Percentiles rank a stretch among this genome's conserved stretches.
Conservation (phyloP, 2,113 vertebrate genomes). For the Oostethus manadensis region DNA sequence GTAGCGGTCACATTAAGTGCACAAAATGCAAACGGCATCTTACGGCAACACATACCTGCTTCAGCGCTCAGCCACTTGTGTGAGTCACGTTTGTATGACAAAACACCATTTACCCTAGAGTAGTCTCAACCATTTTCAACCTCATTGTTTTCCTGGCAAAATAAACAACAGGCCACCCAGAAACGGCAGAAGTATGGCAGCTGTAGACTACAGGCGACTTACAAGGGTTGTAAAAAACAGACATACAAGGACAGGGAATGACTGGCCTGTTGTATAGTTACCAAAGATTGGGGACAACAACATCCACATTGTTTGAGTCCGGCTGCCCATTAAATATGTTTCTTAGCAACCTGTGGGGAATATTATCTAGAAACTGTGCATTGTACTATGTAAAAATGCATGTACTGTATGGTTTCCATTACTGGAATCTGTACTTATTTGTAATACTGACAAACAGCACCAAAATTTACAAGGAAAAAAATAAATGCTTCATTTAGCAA, state of each 20-base stretch:
- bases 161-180: constrained; percentile 56
- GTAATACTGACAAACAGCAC: too few species aligned
- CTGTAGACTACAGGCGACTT: constrained; percentile 20
- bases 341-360: too few species aligned
- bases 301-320: background rate
- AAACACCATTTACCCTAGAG: constrained; percentile 32
- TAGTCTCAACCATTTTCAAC: constrained; percentile 19
- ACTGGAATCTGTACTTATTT: too few species aligned
- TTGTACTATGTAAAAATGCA: too few species aligned
- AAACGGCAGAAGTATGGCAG: constrained; percentile 23
- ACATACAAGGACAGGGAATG: constrained; percentile 25
- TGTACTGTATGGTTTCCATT: too few species aligned
- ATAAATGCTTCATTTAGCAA: too few species aligned
- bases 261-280: constrained; percentile 13
- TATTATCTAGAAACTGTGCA: too few species aligned
- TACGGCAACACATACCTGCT: constrained; percentile 18
- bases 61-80: constrained; percentile 7
- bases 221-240: constrained; percentile 20
- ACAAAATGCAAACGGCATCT: too few species aligned
- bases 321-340: background rate
- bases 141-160: constrained; percentile 33
- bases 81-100: constrained; percentile 32
- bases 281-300: background rate
- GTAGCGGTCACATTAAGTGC: too few species aligned
- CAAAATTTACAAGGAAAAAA: too few species aligned